Evolutionary conservation across 2,888 invertebrate genomes (phyloP), one percentile per base, ranked within the genome.

Genomic region (Aleiodes leptofemur): DNA sequence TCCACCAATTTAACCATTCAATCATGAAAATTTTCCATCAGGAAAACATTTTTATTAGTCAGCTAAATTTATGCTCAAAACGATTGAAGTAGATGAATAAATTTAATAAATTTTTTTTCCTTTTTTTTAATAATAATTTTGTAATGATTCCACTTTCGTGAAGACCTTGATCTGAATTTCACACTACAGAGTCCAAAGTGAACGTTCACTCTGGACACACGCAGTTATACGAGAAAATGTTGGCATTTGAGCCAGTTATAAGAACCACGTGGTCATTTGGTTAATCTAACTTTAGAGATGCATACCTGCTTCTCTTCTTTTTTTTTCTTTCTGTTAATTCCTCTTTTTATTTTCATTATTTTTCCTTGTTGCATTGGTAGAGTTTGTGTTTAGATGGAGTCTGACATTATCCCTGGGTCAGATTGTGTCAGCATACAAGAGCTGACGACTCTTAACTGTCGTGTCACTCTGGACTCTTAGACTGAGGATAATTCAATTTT

Each of bases 331-430:
- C n/a, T 11, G 14, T 13, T 11, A 38, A 34, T 69, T 69, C 48
- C 50, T 48, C 57, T 50, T 69, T 29, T 55, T 50, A 34, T 38
- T 23, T 72, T 5, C 23, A 38, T 14, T 55, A 50, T 50, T n/a
- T 74, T 64, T 43, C 59, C 76, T 29, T 50, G 70, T 70, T 69
- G 31, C 53, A 55, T 66, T 71, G 64, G 59, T 59, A 50, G 51
- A 74, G 74, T 69, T 69, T 70, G 50, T 14, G 8, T 48, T 16
- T 73, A 76, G 51, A 57, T 72, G 68, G 56, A 68, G 82, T 57
- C 81, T 86, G 86, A 86, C 87, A 86, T 87, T 87, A 86, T 86
- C 83, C 70, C 57, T 76, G 83, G 74, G 87, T 87, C 86, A 85
- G 80, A 82, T 78, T 84, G 81, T 85, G 74, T 73, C 69, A 77